phyloP scores from a whole-genome alignment of 2,797 vertebrate species.

The Acrossocheilus wenchowensis region DNA sequence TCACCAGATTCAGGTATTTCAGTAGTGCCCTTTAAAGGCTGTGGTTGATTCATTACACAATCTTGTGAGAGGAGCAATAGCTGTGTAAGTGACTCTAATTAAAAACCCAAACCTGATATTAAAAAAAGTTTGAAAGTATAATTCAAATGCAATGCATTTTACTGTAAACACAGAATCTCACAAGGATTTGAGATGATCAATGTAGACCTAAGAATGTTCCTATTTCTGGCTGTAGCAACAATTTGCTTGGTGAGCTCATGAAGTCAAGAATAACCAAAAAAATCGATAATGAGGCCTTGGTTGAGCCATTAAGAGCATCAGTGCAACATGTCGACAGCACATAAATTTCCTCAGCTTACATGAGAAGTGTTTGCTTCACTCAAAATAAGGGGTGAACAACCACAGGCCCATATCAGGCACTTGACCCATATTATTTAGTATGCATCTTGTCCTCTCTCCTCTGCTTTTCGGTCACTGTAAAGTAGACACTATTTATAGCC shows the following conservation, averaged over 20 bases:
- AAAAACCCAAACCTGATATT: not conserved
- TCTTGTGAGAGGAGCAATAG: not conserved
- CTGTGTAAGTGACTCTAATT: not conserved
- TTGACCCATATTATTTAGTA: conserved; percentile 76
- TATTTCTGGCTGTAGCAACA: conserved; percentile 25
- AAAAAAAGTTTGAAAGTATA: not conserved
- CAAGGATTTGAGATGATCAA: conserved; percentile 7
- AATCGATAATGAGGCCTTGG: conserved; percentile 33
- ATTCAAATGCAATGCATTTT: not conserved
- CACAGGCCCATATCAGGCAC: conserved; percentile 49
- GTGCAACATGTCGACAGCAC: not conserved
- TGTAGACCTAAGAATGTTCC: not conserved
- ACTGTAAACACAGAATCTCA: not conserved
- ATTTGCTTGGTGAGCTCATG: conserved; percentile 6
- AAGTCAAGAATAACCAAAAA: conserved; percentile 33
- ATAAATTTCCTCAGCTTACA: not conserved
- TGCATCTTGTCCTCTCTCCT: conserved; percentile 61
- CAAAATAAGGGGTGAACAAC: conserved; percentile 25
- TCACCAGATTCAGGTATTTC: conserved; percentile 6
- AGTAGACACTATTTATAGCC: conserved; percentile 75
- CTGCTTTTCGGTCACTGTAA: conserved; percentile 54
- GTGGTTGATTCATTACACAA: not conserved
- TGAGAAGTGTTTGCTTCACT: conserved; percentile 5
- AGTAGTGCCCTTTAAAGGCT: conserved; percentile 34
- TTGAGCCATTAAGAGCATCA: conserved; percentile 22